Evolutionary conservation across 2,888 invertebrate species (phyloP).

Genomic region (Mesochorus sp.): DNA sequence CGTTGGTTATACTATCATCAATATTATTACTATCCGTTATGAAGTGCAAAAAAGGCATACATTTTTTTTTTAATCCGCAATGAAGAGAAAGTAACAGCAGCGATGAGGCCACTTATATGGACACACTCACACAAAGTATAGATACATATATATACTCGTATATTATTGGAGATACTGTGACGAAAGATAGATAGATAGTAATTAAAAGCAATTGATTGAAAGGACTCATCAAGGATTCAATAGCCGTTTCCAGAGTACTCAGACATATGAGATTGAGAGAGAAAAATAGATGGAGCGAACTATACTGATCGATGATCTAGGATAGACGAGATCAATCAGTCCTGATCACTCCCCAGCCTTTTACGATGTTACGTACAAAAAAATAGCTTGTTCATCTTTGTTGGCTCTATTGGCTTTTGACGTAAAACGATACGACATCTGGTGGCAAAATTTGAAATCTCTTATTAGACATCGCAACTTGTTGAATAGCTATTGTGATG

Average conservation of each 20-base stretch:
- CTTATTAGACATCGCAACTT: too few relatives aligned
- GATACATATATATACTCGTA: constrained; percentile 4
- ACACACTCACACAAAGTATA: background rate
- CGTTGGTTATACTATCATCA: background rate
- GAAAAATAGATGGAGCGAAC: constrained; percentile 5
- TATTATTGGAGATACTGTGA: background rate
- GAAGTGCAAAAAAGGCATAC: background rate
- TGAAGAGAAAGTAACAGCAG: constrained; percentile 43
- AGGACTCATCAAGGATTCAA: constrained; percentile 42
- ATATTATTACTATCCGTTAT: constrained; percentile 24
- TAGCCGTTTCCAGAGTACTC: constrained; percentile 2
- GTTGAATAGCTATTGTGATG: too few relatives aligned
- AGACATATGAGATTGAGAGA: background rate
- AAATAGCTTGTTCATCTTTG: background rate
- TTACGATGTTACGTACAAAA: constrained; percentile 56
- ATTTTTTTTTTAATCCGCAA: constrained; percentile 5
- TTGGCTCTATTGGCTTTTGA: too few relatives aligned
- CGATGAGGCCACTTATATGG: constrained; percentile 6
- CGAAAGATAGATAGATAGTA: constrained; percentile 36
- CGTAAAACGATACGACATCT: too few relatives aligned
- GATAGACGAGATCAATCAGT: constrained; percentile 54
- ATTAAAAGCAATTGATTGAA: constrained; percentile 56
- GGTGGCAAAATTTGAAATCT: too few relatives aligned
- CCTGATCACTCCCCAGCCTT: constrained; percentile 60
- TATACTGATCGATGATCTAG: constrained; percentile 40